Conservation (phyloP, 2,113 vertebrate genomes). For the Thalassarche chlororhynchos region DNA sequence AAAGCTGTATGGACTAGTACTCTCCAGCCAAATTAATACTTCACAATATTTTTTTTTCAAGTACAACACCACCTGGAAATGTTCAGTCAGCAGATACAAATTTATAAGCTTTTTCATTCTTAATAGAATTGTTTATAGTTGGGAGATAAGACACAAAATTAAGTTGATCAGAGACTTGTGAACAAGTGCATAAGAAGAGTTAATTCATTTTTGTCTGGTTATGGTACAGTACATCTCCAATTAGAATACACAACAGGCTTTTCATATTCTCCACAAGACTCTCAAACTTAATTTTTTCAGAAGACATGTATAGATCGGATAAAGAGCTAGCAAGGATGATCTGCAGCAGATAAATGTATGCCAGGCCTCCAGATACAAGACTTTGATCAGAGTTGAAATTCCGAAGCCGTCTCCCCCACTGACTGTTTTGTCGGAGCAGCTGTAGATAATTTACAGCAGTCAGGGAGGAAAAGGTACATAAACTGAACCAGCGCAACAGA, state of each 20-base stretch:
- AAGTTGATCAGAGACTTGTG: not conserved
- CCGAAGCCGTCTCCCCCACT: rapidly evolving
- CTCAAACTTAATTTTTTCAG: not conserved
- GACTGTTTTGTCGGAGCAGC: not conserved
- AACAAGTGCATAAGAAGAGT: not conserved
- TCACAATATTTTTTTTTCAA: not conserved
- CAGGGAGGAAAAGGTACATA: not conserved
- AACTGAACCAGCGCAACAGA: not conserved
- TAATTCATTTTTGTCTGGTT: not conserved
- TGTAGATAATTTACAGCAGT: not conserved
- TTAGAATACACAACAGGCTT: not conserved
- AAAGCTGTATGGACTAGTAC: not conserved
- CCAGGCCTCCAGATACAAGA: not conserved
- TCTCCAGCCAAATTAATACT: not conserved
- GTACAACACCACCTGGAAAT: not conserved
- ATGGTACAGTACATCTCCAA: not conserved
- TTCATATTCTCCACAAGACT: not conserved
- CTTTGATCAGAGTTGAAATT: not conserved
- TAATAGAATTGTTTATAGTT: not conserved
- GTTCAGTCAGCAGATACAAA: not conserved
- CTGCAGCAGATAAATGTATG: not conserved
- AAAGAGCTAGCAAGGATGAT: not conserved
- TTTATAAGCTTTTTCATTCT: not conserved
- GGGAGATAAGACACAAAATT: not conserved
- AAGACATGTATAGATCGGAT: not conserved